These are phyloP conservation scores for Brachionus plicatilis DNA, from an alignment of 1,140 invertebrate species.

Conservation along the genomic window DNA sequence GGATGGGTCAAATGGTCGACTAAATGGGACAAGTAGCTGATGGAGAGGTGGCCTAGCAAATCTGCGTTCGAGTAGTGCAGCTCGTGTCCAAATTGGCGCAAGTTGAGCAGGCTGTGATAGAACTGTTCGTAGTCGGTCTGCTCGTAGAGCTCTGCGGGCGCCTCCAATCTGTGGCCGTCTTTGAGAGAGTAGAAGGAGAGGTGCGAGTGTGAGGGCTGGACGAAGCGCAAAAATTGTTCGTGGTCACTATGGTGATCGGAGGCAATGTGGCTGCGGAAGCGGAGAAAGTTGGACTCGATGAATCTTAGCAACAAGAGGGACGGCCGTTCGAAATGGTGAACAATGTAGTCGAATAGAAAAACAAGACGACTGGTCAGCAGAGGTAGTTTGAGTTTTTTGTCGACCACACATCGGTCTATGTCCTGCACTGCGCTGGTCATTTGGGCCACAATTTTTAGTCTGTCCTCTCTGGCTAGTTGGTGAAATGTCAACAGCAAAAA, in stretches of 20 bases:
- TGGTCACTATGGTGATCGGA: neutral
- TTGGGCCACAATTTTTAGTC: neutral
- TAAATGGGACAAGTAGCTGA: neutral
- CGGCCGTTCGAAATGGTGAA: neutral
- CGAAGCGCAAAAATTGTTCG: neutral
- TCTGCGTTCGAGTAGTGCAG: neutral
- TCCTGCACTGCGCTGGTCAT: neutral
- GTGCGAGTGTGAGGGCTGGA: neutral
- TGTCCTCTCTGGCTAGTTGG: neutral
- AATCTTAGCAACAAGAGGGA: neutral
- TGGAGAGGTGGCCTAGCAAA: neutral
- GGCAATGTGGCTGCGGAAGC: neutral
- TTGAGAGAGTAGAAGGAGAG: neutral
- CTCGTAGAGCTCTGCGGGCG: neutral
- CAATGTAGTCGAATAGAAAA: neutral
- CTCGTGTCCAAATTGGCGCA: neutral
- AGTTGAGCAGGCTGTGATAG: neutral
- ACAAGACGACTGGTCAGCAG: neutral
- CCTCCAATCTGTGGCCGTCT: neutral
- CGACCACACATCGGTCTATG: neutral
- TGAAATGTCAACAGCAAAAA: slow-evolving; percentile 21
- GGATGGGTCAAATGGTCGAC: neutral
- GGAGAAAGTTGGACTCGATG: neutral
- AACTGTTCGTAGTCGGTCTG: neutral
- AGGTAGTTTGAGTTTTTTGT: neutral